phyloP scores from a whole-genome alignment of 2,888 invertebrate genomes.

The Cheilosia vulpina region DNA sequence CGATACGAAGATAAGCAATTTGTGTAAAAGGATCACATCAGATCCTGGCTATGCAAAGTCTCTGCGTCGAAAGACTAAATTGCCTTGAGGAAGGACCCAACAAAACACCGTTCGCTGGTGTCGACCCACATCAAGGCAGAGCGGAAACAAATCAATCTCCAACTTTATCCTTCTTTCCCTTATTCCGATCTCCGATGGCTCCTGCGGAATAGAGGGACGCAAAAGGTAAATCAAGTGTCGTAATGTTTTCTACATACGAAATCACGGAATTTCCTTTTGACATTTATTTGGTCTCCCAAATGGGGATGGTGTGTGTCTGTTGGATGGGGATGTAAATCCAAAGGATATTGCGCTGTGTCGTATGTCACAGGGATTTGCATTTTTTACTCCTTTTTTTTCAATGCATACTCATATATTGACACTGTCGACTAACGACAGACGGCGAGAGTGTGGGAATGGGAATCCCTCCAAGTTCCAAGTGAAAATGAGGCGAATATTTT shows the following conservation, averaged over 20 bases:
- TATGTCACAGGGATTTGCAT: conserved; percentile 68
- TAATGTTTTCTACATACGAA: conserved; percentile 69
- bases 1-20: conserved; percentile 42
- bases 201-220: conserved; percentile 39
- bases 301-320: conserved; percentile 11
- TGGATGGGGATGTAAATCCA: conserved; percentile 43
- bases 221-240: conserved; percentile 73
- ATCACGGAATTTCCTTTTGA: conserved; percentile 74
- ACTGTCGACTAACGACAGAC: conserved; percentile 60
- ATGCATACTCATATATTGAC: conserved; percentile 57
- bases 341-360: conserved; percentile 69
- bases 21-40: conserved; percentile 52
- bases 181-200: conserved; percentile 42
- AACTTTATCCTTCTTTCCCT: conserved; percentile 43
- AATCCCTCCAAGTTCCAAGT: conserved; percentile 61
- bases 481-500: conserved; percentile 54
- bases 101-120: conserved; percentile 23
- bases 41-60: conserved; percentile 30
- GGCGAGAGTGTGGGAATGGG: neutral
- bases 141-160: conserved; percentile 70
- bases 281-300: conserved; percentile 58
- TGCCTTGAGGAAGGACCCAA: conserved; percentile 61
- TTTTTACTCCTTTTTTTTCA: conserved; percentile 19
- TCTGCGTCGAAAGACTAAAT: conserved; percentile 42
- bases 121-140: conserved; percentile 68